Evolutionary conservation across 2,797 vertebrate species (phyloP), one percentile per base, ranked within the genome.

Genomic region (Heteromormyrus szaboi): DNA sequence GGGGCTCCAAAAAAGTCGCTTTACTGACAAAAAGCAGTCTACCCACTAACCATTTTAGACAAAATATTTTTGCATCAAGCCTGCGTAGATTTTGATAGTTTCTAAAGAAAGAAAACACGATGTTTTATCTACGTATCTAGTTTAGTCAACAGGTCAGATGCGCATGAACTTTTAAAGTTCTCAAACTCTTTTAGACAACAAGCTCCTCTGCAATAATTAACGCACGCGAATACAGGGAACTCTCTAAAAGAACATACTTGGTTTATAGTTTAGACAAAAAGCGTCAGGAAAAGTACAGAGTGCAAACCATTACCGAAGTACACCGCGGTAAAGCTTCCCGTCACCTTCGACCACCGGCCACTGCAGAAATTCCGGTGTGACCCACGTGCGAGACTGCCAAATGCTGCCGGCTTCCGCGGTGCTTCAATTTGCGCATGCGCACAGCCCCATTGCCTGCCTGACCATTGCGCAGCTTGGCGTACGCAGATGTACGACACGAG

Each of bases 371-470:
- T 44, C 44, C 44, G 44, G 44, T 44, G 44, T 44, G 53, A 89
- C 81, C 83, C 88, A 68, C 88, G 88, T 89, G 88, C 3, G 44
- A 25, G 3, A 0, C 2, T 29, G 12, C 19, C 68, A 37, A 7
- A 65, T 5, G 17, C 62, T 3, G 8, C 2, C 7, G 25, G 8
- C 17, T 68, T 89, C 81, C 88, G 88, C 83, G 9, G n/a, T 6
- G 37, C 76, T 3, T 25, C 25, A 29, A n/a, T 68, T 17, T 85
- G 81, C 88, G 88, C 88, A 89, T 85, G 88, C 88, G 83, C 88
- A 2, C 0, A n/a, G 19, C 1, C 51, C 76, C 19, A 81, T 9
- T 5, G 11, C 25, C 65, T 33, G 25, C 65, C 65, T 0, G 29
- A 33, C 25, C 29, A 33, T 33, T 72, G 65, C 29, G 12, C 33